These are phyloP conservation scores for Phaenicophaeus curvirostris DNA, from an alignment of 2,797 vertebrate genomes.

Conservation along the genomic window DNA sequence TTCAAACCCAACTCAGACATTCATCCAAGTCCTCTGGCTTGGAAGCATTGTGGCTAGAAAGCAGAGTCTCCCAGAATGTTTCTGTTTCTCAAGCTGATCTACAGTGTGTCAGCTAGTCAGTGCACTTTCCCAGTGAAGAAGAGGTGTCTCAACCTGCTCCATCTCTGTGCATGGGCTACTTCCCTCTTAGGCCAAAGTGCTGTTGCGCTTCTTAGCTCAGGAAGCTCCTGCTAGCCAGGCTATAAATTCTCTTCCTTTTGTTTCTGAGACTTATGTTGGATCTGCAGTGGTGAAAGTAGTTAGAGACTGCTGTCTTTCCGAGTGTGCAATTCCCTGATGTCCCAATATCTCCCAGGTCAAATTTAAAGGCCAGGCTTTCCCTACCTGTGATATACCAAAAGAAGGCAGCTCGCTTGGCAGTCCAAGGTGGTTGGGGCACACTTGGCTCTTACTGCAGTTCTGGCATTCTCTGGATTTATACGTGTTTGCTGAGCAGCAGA, in stretches of 20 bases:
- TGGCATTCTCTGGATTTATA: background rate
- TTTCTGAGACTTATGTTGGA: background rate
- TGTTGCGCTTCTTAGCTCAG: background rate
- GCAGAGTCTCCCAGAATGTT: background rate
- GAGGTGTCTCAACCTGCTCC: background rate
- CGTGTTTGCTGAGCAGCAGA: background rate
- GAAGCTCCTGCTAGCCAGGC: background rate
- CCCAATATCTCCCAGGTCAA: background rate
- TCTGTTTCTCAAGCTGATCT: background rate
- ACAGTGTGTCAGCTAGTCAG: accelerated
- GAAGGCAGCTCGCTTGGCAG: background rate
- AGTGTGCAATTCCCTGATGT: background rate
- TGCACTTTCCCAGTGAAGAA: background rate
- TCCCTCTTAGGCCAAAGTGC: background rate
- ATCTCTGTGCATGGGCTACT: background rate
- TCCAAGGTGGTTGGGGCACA: background rate
- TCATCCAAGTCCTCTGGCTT: background rate
- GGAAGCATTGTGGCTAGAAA: background rate
- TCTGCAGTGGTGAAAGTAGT: background rate
- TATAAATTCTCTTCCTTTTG: background rate
- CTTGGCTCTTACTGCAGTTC: background rate
- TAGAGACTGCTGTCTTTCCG: background rate
- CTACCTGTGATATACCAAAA: background rate
- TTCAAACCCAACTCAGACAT: background rate
- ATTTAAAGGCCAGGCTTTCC: background rate